These are phyloP conservation scores for Oedothorax gibbosus DNA, from an alignment of 1,140 invertebrate genomes.

Conservation along the genomic window DNA sequence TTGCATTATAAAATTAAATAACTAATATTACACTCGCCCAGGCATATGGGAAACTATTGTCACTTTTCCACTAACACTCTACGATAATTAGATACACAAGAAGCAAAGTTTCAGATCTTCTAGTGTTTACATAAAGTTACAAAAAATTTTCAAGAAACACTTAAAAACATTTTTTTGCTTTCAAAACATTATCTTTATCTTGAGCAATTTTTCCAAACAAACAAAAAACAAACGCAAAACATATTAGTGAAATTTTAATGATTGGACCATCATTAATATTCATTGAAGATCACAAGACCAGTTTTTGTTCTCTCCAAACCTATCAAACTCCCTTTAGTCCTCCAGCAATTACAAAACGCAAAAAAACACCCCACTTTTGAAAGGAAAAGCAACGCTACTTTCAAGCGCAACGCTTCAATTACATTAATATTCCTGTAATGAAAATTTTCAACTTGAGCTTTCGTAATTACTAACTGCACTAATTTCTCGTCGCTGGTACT, in stretches of 20 bases:
- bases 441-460: conserved; percentile 12
- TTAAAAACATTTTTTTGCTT: too few species aligned
- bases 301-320: background rate
- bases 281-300: conserved; percentile 3
- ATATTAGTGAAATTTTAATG: conserved; percentile 13
- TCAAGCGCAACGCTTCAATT: conserved; percentile 3
- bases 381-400: background rate
- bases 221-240: background rate
- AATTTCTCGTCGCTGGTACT: background rate
- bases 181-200: too few species aligned
- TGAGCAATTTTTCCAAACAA: background rate
- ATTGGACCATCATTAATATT: conserved; percentile 13
- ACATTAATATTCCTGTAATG: conserved; percentile 32
- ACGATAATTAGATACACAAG: too few species aligned
- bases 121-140: too few species aligned
- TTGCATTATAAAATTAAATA: too few species aligned
- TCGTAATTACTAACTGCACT: background rate
- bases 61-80: too few species aligned
- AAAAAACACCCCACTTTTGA: background rate
- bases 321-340: background rate
- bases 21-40: too few species aligned
- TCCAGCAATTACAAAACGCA: background rate
- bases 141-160: too few species aligned
- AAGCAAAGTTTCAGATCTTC: too few species aligned
- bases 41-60: too few species aligned